A percentile compares a stretch with the other conserved stretches of the same genome.
phyloP scores from a whole-genome alignment of 1,140 invertebrate species.

The Zophobas atratus region DNA sequence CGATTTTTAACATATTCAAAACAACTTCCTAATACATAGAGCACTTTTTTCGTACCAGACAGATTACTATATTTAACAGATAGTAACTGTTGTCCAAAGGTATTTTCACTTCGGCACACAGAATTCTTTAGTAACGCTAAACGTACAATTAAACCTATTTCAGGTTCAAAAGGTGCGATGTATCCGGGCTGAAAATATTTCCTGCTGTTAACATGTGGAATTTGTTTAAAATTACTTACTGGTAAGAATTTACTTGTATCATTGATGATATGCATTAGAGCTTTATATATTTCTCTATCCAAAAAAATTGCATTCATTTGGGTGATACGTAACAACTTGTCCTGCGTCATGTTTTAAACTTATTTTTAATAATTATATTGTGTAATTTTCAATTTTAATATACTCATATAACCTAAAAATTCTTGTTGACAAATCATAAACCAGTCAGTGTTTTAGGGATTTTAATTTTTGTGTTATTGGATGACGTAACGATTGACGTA shows the following conservation, averaged over 20 bases:
- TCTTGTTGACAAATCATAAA: neutral
- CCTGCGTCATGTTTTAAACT: slow-evolving; percentile 54
- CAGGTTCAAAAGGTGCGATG: slow-evolving; percentile 57
- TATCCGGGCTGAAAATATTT: slow-evolving; percentile 61
- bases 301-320: slow-evolving; percentile 67
- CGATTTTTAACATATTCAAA: slow-evolving; percentile 62
- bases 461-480: neutral
- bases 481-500: neutral
- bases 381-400: slow-evolving; percentile 3
- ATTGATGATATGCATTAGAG: slow-evolving; percentile 59
- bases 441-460: neutral
- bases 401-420: neutral
- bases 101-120: slow-evolving; percentile 58
- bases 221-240: slow-evolving; percentile 57
- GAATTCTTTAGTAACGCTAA: slow-evolving; percentile 63
- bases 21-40: slow-evolving; percentile 58
- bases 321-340: slow-evolving; percentile 64
- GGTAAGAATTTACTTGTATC: slow-evolving; percentile 61
- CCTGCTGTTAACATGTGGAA: slow-evolving; percentile 35
- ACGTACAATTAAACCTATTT: slow-evolving; percentile 62
- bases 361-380: slow-evolving; percentile 10
- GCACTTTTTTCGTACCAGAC: slow-evolving; percentile 56
- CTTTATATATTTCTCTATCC: slow-evolving; percentile 65
- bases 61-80: slow-evolving; percentile 66
- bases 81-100: slow-evolving; percentile 66